Percentiles rank a stretch among this genome's conserved stretches.
phyloP scores from a whole-genome alignment of 2,113 vertebrate genomes.

The Alaudala cheleensis region DNA sequence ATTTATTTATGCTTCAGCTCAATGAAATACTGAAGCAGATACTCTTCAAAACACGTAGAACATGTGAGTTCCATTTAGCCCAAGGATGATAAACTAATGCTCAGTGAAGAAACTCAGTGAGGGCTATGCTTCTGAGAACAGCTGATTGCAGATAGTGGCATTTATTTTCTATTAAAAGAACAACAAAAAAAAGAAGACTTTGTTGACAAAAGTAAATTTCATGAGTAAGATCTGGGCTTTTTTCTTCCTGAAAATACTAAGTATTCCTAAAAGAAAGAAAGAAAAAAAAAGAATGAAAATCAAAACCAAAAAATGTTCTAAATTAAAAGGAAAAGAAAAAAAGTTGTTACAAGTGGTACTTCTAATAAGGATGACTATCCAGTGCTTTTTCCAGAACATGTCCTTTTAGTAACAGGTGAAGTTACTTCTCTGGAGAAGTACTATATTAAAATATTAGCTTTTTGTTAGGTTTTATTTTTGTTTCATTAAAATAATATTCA shows the following conservation, averaged over 20 bases:
- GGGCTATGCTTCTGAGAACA: not conserved
- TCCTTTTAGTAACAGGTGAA: not conserved
- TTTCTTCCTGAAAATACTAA: not conserved
- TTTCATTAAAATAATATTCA: not conserved
- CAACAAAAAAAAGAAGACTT: not conserved
- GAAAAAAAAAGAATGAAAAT: not conserved
- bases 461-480: not conserved
- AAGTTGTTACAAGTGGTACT: not conserved
- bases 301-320: not conserved
- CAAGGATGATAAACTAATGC: not conserved
- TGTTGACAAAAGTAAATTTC: not conserved
- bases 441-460: not conserved
- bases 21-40: not conserved
- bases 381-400: not conserved
- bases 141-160: not conserved
- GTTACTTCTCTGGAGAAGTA: not conserved
- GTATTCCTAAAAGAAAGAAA: not conserved
- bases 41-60: not conserved
- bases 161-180: not conserved
- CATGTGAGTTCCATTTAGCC: not conserved
- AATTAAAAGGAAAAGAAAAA: not conserved
- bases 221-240: not conserved
- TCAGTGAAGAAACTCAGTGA: not conserved
- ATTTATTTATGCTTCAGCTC: not conserved
- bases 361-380: not conserved